phyloP scores from a whole-genome alignment of 2,888 invertebrate genomes.

The Chrysolina americana region DNA sequence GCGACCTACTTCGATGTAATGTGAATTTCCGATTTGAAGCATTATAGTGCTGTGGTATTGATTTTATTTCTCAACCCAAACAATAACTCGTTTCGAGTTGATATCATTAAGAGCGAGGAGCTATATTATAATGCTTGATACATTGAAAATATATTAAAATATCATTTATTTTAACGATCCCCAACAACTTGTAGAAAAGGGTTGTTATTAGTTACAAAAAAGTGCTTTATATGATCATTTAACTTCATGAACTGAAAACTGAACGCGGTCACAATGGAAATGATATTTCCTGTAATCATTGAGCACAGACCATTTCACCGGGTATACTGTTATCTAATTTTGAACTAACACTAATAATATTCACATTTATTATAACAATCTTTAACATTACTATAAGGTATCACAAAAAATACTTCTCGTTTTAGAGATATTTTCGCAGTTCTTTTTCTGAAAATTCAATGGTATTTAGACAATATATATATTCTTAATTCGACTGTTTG shows the following conservation, averaged over 20 bases:
- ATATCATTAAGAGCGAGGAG: too few relatives aligned
- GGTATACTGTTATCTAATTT: slow-evolving; percentile 41
- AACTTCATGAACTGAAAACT: too few relatives aligned
- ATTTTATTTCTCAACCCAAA: not conserved
- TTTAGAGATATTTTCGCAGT: slow-evolving; percentile 58
- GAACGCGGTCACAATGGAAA: not conserved
- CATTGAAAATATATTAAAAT: too few relatives aligned
- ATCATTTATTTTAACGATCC: too few relatives aligned
- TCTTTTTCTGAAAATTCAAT: slow-evolving; percentile 53
- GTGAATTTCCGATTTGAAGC: not conserved
- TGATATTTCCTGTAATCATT: not conserved
- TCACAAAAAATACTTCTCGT: slow-evolving; percentile 67
- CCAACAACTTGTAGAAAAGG: too few relatives aligned
- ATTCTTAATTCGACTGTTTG: slow-evolving; percentile 45
- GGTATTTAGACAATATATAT: slow-evolving; percentile 49
- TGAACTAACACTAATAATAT: slow-evolving; percentile 57
- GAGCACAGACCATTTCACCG: slow-evolving; percentile 45
- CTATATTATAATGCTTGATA: too few relatives aligned
- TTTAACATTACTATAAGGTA: slow-evolving; percentile 64
- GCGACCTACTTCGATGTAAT: not conserved
- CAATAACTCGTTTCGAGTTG: not conserved
- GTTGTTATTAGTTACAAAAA: too few relatives aligned
- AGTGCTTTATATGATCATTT: too few relatives aligned
- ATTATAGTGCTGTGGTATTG: not conserved
- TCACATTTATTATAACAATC: slow-evolving; percentile 62